These are phyloP conservation scores for Lydus trimaculatus DNA, from an alignment of 2,888 invertebrate genomes.

Conservation along the genomic window DNA sequence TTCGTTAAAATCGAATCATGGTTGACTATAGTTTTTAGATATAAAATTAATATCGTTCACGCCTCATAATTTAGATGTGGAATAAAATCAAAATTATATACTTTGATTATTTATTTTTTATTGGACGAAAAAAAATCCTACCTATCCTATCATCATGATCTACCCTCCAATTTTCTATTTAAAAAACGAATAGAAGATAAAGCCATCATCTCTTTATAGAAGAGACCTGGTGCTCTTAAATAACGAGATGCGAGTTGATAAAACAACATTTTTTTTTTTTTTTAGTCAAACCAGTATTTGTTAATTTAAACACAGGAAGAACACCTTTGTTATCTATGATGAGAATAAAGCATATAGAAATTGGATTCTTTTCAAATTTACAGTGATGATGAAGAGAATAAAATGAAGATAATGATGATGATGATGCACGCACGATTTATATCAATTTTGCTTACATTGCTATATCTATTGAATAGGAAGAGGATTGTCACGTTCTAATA, in stretches of 20 bases:
- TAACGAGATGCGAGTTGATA: neutral
- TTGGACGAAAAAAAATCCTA: neutral
- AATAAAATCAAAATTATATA: neutral
- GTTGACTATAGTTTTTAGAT: neutral
- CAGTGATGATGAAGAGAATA: neutral
- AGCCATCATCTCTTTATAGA: neutral
- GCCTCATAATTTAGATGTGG: neutral
- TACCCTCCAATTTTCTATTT: slow-evolving; percentile 1
- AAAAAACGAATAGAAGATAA: neutral
- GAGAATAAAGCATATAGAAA: neutral
- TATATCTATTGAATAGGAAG: neutral
- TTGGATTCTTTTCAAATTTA: neutral
- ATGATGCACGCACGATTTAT: neutral
- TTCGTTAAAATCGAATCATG: neutral
- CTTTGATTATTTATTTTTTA: neutral
- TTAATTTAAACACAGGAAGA: neutral
- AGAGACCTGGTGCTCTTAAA: neutral
- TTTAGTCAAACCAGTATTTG: neutral
- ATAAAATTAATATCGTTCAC: slow-evolving; percentile 4
- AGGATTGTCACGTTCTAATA: neutral
- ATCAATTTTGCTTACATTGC: neutral
- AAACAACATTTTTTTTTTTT: neutral
- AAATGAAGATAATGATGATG: neutral
- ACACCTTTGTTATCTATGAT: neutral
- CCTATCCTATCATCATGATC: neutral